Evolutionary conservation across 2,113 vertebrate species (phyloP).

Genomic region (Stigmatopora argus): DNA sequence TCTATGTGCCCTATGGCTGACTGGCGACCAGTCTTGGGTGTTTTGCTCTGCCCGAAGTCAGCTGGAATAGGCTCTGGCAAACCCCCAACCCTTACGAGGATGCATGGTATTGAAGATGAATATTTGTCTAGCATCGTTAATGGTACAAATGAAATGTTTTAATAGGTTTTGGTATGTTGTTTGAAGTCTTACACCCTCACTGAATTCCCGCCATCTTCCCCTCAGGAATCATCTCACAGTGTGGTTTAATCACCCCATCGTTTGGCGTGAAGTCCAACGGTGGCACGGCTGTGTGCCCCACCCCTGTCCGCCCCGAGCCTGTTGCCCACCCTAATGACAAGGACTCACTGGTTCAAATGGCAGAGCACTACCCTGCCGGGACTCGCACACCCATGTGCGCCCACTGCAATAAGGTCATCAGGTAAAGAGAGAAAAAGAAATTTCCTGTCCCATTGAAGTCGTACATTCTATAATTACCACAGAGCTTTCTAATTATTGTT

Average conservation of each 20-base stretch:
- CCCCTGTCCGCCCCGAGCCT: constrained; percentile 45
- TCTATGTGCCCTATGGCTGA: too few relatives aligned
- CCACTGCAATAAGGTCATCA: constrained; percentile 86
- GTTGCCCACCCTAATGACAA: constrained; percentile 75
- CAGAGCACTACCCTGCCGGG: constrained; percentile 89
- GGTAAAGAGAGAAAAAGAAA: constrained; percentile 61
- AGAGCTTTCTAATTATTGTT: neutral
- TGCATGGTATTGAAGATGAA: too few relatives aligned
- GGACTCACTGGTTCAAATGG: constrained; percentile 85
- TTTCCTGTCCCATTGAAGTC: neutral
- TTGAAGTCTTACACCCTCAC: neutral
- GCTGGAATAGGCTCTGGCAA: too few relatives aligned
- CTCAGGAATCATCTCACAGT: constrained; percentile 19
- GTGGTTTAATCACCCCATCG: constrained; percentile 65
- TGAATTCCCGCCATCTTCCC: neutral
- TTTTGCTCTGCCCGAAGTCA: too few relatives aligned
- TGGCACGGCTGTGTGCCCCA: constrained; percentile 31
- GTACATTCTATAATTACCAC: neutral
- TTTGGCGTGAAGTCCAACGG: constrained; percentile 73
- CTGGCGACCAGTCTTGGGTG: too few relatives aligned
- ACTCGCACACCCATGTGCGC: constrained; percentile 92
- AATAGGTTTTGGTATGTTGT: too few relatives aligned
- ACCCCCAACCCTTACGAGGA: too few relatives aligned
- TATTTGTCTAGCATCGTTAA: too few relatives aligned
- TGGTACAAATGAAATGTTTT: too few relatives aligned